These are phyloP conservation scores for Tinamus major DNA, from an alignment of 2,797 vertebrate genomes.

Conservation along the genomic window DNA sequence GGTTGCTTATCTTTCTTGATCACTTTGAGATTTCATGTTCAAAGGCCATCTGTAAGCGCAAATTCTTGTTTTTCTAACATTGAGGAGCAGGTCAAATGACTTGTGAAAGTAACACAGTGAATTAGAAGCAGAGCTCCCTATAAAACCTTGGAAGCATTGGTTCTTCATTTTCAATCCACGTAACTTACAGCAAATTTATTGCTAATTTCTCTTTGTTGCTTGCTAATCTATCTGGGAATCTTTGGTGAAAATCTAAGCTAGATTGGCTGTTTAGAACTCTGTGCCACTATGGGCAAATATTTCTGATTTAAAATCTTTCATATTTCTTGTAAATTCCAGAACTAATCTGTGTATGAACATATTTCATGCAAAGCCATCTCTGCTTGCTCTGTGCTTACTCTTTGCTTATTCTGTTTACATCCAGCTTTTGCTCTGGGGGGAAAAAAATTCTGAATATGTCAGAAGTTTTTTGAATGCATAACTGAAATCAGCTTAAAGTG, in stretches of 20 bases:
- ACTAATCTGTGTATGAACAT: background rate
- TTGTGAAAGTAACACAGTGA: conserved; percentile 4
- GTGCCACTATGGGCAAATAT: background rate
- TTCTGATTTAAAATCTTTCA: background rate
- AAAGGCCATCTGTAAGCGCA: conserved; percentile 19
- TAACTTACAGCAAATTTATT: background rate
- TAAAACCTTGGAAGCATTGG: background rate
- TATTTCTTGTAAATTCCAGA: background rate
- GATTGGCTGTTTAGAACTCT: background rate
- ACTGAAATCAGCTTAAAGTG: background rate
- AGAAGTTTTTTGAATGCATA: conserved; percentile 11
- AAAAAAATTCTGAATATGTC: conserved; percentile 16
- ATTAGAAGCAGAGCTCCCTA: conserved; percentile 1
- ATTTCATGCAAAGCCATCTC: background rate
- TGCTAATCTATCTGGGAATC: background rate
- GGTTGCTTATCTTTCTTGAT: conserved; percentile 18
- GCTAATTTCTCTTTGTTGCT: background rate
- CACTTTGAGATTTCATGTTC: conserved; percentile 24
- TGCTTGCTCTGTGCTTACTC: background rate
- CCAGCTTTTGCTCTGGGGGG: background rate
- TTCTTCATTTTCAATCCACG: background rate
- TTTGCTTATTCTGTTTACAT: background rate
- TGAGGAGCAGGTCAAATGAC: conserved; percentile 15
- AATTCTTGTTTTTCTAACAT: conserved; percentile 33
- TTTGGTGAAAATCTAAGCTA: background rate